Percentiles rank a stretch among this genome's conserved stretches.
phyloP scores from a whole-genome alignment of 2,113 vertebrate species.

The Rissa tridactyla region DNA sequence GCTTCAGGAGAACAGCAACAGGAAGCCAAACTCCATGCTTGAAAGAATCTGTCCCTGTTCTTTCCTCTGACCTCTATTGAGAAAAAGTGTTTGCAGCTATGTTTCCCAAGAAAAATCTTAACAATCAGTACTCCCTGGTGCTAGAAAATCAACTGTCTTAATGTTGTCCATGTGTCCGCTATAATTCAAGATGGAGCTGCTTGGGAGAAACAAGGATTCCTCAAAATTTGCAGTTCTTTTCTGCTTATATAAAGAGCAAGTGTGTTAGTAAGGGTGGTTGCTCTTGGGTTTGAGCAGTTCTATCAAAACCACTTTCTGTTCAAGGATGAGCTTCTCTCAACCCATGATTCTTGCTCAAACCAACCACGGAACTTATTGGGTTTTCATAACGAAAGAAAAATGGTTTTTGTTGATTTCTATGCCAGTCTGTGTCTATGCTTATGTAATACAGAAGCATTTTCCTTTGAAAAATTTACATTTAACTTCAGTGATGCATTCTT shows the following conservation, averaged over 20 bases:
- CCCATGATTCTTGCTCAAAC: neutral
- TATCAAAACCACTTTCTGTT: neutral
- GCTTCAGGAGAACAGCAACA: neutral
- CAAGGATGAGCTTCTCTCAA: neutral
- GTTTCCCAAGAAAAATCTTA: neutral
- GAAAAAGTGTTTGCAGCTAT: neutral
- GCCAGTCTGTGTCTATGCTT: neutral
- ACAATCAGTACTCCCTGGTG: neutral
- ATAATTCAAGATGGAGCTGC: neutral
- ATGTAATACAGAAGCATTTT: neutral
- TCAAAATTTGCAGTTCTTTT: neutral
- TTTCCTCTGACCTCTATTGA: neutral
- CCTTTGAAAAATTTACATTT: neutral
- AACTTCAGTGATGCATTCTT: neutral
- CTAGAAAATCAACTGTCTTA: neutral
- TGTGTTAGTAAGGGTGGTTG: neutral
- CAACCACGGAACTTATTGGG: accelerated
- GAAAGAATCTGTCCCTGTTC: neutral
- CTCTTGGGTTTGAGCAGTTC: neutral
- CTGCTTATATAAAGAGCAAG: neutral
- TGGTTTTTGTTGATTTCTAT: neutral
- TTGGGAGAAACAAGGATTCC: neutral
- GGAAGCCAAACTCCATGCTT: neutral
- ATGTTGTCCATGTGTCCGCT: neutral
- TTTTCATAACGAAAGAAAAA: neutral